Base-by-base conservation (phyloP, 2,797 vertebrate genomes). In the Oophaga sylvatica region DNA sequence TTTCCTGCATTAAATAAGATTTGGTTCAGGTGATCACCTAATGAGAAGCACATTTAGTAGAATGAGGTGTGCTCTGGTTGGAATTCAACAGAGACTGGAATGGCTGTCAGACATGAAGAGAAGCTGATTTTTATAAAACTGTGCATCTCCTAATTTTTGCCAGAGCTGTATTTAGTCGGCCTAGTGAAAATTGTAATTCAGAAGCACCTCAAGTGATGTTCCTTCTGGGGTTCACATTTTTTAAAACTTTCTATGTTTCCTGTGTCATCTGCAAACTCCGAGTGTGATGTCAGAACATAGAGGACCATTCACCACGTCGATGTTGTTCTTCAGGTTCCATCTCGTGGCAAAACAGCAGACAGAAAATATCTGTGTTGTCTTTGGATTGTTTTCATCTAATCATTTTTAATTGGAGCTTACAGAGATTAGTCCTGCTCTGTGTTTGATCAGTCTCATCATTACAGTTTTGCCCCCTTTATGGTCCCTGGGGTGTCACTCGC, bases 361-460 rank as follows among this genome's bases (percentile, higher is more conserved):
- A 71, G 31, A 75, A 75, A 75, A 45, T 75, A 75, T 75, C 29
- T 75, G 4, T 75, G 17, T 22, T 22, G 35, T 35, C 10, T 22
- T 22, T 75, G 71, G 71, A 75, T 75, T 45, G 71, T 75, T 75
- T 75, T 75, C 71, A 75, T 48, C 41, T 75, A 75, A 75, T 75
- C 19, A 75, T 75, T 75, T 48, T 75, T 48, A 75, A 75, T 75
- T 75, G 71, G 71, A 22, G 71, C 41, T 75, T 75, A 75, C 71
- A 10, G 41, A 75, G 71, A 75, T 75, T 75, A 75, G 71, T 48
- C 12, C 71, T 75, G 35, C 22, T 9, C 48, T 75, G 19, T 22
- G 48, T 75, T 75, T 75, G 71, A 45, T 75, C 71, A 22, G 48
- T 75, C 11, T 19, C 71, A 75, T 22, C 35, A 75, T 48, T 75